Conservation (phyloP, 2,113 vertebrate species). For the Silurus meridionalis region DNA sequence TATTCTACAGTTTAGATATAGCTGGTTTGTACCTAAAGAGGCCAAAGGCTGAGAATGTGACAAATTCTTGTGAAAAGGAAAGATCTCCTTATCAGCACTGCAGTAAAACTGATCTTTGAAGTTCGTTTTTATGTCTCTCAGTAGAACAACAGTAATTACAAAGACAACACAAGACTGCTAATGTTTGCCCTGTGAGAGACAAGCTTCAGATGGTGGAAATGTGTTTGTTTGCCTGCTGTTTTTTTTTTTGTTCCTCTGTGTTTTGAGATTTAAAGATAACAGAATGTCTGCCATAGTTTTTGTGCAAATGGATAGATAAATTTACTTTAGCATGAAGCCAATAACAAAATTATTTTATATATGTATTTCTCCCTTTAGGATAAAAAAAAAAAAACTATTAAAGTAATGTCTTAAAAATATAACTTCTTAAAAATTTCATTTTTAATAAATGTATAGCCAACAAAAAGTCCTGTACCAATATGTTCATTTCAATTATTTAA, state of each 20-base stretch:
- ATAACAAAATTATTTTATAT: constrained; percentile 28
- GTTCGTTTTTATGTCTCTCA: constrained; percentile 48
- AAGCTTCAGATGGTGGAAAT: constrained; percentile 46
- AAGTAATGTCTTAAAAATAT: background rate
- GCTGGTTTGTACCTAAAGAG: background rate
- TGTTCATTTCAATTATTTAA: background rate
- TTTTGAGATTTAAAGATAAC: constrained; percentile 52
- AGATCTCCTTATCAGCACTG: constrained; percentile 40
- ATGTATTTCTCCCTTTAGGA: constrained; percentile 24
- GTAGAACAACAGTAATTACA: constrained; percentile 53
- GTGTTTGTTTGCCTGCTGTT: constrained; percentile 47
- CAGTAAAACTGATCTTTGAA: constrained; percentile 50
- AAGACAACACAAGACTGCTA: constrained; percentile 43
- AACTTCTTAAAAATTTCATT: background rate
- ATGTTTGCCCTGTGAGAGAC: constrained; percentile 53
- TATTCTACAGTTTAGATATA: background rate
- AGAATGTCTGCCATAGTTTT: constrained; percentile 29
- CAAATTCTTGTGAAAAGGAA: constrained; percentile 21
- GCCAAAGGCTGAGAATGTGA: constrained; percentile 26
- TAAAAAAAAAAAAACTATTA: background rate
- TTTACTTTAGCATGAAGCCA: constrained; percentile 33
- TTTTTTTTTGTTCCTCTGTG: constrained; percentile 35
- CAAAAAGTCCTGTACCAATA: background rate
- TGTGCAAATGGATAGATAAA: constrained; percentile 22
- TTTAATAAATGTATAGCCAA: constrained; percentile 12